Evolutionary conservation across 1,140 invertebrate genomes (phyloP).

Genomic region (Meteorus sp.): DNA sequence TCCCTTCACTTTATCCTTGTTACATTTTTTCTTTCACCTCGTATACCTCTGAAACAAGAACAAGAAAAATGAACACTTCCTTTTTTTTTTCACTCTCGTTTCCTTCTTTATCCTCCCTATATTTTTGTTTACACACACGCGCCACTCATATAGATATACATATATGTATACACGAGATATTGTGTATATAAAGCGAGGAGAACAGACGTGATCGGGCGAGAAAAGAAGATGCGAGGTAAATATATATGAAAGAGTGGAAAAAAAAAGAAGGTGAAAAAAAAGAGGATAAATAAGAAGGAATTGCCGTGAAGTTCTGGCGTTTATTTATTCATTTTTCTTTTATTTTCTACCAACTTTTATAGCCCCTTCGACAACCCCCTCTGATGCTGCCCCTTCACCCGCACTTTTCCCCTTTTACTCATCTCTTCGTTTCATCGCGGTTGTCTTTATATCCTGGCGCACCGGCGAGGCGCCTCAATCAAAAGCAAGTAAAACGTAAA

Average conservation of each 20-base stretch:
- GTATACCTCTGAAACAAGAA: neutral
- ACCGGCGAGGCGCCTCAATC: conserved; percentile 43
- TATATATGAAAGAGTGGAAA: conserved; percentile 2
- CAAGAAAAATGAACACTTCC: too few species aligned
- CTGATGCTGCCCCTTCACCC: neutral
- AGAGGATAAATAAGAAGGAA: neutral
- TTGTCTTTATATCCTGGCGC: too few species aligned
- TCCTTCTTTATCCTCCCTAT: too few species aligned
- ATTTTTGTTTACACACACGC: too few species aligned
- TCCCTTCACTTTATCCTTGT: conserved; percentile 1
- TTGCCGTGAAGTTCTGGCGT: conserved; percentile 31
- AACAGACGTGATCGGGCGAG: conserved; percentile 13
- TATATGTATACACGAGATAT: conserved; percentile 1
- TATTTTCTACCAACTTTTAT: conserved; percentile 43
- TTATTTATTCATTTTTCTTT: too few species aligned
- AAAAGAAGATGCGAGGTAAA: conserved; percentile 3
- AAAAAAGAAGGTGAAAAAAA: conserved; percentile 4
- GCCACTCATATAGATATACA: too few species aligned
- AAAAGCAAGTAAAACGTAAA: conserved; percentile 56
- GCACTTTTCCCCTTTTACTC: too few species aligned
- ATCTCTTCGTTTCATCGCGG: too few species aligned
- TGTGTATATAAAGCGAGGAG: conserved; percentile 9
- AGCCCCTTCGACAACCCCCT: conserved; percentile 28
- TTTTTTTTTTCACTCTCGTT: too few species aligned
- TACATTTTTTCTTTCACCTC: neutral